Conservation (phyloP, 1,140 invertebrate species). For the Saxidomus purpurata region DNA sequence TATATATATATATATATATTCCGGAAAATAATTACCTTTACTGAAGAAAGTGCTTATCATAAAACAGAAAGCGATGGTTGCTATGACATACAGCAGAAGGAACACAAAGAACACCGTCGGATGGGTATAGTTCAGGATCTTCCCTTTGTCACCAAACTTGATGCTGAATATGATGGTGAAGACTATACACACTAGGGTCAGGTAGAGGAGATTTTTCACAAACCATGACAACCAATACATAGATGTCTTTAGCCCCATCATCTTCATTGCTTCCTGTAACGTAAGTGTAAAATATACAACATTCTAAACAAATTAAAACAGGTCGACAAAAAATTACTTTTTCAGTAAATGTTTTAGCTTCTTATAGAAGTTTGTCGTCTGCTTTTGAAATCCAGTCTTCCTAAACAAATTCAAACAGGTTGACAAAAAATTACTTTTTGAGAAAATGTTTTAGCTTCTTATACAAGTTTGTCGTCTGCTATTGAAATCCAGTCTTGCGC, state of each 20-base stretch:
- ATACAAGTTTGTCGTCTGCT: too few relatives aligned
- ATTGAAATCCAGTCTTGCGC: too few relatives aligned
- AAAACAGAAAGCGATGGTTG: slow-evolving; percentile 88
- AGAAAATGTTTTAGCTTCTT: too few relatives aligned
- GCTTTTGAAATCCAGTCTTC: too few relatives aligned
- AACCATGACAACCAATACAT: slow-evolving; percentile 95
- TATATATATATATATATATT: too few relatives aligned
- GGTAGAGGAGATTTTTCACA: slow-evolving; percentile 91
- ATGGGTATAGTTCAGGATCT: slow-evolving; percentile 87
- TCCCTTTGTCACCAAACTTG: slow-evolving; percentile 64
- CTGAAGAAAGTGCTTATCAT: slow-evolving; percentile 88
- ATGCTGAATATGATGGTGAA: slow-evolving; percentile 87
- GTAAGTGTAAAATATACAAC: not conserved
- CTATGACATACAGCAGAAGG: slow-evolving; percentile 87
- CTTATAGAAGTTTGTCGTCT: not conserved
- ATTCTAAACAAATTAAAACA: not conserved
- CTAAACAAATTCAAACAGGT: too few relatives aligned
- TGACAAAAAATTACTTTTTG: too few relatives aligned
- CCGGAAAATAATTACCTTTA: too few relatives aligned
- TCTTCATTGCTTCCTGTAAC: slow-evolving; percentile 93
- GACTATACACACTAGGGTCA: slow-evolving; percentile 88
- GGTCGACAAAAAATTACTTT: not conserved
- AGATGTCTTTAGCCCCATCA: slow-evolving; percentile 94
- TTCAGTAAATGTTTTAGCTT: not conserved
- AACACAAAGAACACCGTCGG: slow-evolving; percentile 87